A percentile compares a stretch with the other conserved stretches of the same genome.
phyloP scores from a whole-genome alignment of 2,113 vertebrate species.

The Galemys pyrenaicus region DNA sequence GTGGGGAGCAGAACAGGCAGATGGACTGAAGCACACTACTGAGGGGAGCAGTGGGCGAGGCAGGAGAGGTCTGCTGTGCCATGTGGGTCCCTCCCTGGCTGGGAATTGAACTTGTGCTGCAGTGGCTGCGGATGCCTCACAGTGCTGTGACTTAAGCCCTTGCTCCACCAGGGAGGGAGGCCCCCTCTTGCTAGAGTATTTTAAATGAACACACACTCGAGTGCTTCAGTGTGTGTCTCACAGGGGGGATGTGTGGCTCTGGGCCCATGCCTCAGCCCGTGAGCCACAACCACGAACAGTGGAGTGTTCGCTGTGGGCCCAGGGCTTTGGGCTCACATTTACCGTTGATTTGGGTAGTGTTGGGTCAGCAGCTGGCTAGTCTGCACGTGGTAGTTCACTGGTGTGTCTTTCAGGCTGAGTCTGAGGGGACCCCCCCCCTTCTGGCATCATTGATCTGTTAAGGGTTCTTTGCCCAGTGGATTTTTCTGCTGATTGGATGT shows the following conservation, averaged over 20 bases:
- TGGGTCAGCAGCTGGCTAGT: background rate
- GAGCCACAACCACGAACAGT: no score
- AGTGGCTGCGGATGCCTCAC: no score
- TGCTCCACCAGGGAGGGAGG: no score
- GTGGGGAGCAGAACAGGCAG: no score
- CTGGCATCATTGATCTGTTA: background rate
- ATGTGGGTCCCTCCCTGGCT: no score
- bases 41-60: no score
- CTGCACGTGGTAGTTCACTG: background rate
- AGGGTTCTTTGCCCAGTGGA: background rate
- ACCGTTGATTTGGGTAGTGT: background rate
- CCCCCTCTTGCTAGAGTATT: background rate
- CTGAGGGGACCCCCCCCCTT: background rate
- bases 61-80: no score
- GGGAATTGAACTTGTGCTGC: no score
- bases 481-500: background rate
- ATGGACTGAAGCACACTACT: no score
- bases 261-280: accelerated
- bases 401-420: background rate
- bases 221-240: background rate
- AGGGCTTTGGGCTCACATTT: no score
- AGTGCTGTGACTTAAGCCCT: no score
- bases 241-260: accelerated
- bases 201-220: background rate
- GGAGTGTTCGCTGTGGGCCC: background rate